These are phyloP conservation scores for Ectropis crepuscularia DNA, from an alignment of 2,888 invertebrate genomes.

Conservation along the genomic window DNA sequence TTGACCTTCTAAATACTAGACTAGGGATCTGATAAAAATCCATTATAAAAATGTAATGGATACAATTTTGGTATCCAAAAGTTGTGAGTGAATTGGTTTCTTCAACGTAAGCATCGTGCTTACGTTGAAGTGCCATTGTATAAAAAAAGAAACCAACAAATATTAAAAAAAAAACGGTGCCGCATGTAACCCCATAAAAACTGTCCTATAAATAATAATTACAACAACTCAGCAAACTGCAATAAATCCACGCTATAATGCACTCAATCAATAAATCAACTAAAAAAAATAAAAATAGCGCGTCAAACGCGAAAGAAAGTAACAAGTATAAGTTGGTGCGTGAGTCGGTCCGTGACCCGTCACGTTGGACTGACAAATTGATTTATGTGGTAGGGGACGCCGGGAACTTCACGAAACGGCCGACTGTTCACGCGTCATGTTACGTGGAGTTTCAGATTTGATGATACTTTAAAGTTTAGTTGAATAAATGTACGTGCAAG, in stretches of 20 bases:
- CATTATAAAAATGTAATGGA: too few species aligned
- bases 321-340: conserved; percentile 49
- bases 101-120: too few species aligned
- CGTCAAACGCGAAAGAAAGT: conserved; percentile 29
- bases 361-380: conserved; percentile 78
- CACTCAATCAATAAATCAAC: conserved; percentile 43
- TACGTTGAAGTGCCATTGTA: too few species aligned
- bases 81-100: too few species aligned
- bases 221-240: conserved; percentile 26
- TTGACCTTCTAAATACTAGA: too few species aligned
- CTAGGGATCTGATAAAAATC: too few species aligned
- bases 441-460: conserved; percentile 8
- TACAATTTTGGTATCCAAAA: too few species aligned
- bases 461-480: not conserved
- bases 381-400: conserved; percentile 68
- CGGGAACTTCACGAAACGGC: conserved; percentile 62
- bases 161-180: not conserved
- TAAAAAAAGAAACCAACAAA: not conserved
- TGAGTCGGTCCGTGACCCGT: conserved; percentile 54
- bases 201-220: conserved; percentile 22
- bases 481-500: not conserved
- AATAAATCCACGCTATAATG: conserved; percentile 38
- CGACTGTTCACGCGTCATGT: conserved; percentile 50
- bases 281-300: conserved; percentile 29
- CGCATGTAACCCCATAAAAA: conserved; percentile 6